Evolutionary conservation across 2,113 vertebrate species (phyloP).

Genomic region (Chascanopsetta lugubris): DNA sequence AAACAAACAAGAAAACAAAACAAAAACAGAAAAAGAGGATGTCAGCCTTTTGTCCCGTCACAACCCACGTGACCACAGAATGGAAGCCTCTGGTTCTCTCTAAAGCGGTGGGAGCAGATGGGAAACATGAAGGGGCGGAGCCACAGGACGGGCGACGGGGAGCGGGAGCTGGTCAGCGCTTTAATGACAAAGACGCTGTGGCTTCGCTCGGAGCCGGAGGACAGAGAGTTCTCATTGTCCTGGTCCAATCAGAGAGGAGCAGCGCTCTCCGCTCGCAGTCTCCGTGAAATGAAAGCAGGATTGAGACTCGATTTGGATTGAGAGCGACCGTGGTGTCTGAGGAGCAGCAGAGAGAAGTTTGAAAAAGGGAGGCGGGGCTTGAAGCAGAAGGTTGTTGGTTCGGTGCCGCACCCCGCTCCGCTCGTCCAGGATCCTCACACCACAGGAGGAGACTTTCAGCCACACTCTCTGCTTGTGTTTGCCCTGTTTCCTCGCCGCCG

Average conservation of each 20-base stretch:
- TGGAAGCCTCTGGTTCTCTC: not conserved
- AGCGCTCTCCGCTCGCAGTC: not conserved
- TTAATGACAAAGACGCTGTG: not conserved
- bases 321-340: not conserved
- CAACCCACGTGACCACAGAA: not conserved
- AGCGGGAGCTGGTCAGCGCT: not conserved
- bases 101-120: not conserved
- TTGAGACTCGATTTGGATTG: not conserved
- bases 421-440: conserved; percentile 79
- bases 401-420: conserved; percentile 74
- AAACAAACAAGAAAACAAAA: too few relatives aligned
- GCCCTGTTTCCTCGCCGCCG: conserved; percentile 71
- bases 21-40: not conserved
- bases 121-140: not conserved
- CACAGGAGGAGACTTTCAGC: conserved; percentile 74
- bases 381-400: too few relatives aligned
- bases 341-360: not conserved
- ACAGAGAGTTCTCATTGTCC: not conserved
- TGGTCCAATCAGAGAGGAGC: not conserved
- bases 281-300: not conserved
- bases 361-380: too few relatives aligned
- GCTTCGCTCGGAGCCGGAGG: not conserved
- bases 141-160: not conserved
- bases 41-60: not conserved
- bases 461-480: conserved; percentile 82